These are phyloP conservation scores for Diadegma fenestrale DNA, from an alignment of 2,888 invertebrate species.

Conservation along the genomic window DNA sequence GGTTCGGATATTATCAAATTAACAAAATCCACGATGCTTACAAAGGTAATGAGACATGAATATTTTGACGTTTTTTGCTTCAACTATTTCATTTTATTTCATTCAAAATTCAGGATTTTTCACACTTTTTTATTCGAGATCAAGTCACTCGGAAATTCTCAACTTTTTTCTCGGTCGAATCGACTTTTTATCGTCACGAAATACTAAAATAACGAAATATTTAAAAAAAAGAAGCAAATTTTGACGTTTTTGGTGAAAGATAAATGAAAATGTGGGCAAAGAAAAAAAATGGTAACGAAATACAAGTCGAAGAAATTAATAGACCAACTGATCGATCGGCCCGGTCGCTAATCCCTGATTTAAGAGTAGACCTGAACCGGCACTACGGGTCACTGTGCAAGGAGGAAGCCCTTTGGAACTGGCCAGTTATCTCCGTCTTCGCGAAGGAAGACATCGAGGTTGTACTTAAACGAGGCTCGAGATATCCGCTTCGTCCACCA, in stretches of 20 bases:
- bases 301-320: constrained; percentile 60
- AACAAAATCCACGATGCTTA: constrained; percentile 93
- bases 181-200: neutral
- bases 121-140: neutral
- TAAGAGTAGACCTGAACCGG: constrained; percentile 83
- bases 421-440: constrained; percentile 91
- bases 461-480: constrained; percentile 90
- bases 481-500: constrained; percentile 92
- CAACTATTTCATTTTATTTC: neutral
- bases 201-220: neutral
- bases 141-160: neutral
- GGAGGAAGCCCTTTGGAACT: constrained; percentile 91
- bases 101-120: neutral
- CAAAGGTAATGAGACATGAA: constrained; percentile 86
- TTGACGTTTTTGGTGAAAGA: neutral
- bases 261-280: neutral
- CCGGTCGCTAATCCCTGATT: constrained; percentile 79
- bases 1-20: constrained; percentile 88
- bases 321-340: constrained; percentile 72
- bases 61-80: constrained; percentile 31
- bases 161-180: neutral
- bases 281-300: constrained; percentile 34
- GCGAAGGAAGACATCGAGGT: constrained; percentile 90
- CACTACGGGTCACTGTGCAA: constrained; percentile 91
- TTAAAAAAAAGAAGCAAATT: neutral